Conservation (phyloP, 2,113 vertebrate species). For the Elephantulus edwardii region DNA sequence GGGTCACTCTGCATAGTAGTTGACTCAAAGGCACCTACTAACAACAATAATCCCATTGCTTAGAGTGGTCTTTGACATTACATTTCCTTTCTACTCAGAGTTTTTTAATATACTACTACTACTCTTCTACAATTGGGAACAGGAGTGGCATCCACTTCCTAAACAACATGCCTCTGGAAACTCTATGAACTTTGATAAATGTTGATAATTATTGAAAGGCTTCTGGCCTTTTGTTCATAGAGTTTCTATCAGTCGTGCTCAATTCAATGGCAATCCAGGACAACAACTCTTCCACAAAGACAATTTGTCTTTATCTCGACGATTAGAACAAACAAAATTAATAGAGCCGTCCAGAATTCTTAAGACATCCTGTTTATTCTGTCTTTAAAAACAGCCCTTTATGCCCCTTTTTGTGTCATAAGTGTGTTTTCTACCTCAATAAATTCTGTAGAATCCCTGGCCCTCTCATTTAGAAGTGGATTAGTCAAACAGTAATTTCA, state of each 20-base stretch:
- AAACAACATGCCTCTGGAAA: too few species aligned
- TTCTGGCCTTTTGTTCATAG: too few species aligned
- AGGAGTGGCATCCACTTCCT: too few species aligned
- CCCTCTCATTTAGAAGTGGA: background rate
- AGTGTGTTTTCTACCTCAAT: background rate
- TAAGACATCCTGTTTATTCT: background rate
- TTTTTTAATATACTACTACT: conserved; percentile 5
- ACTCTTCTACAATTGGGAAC: too few species aligned
- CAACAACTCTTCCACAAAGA: background rate
- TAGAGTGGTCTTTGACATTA: background rate
- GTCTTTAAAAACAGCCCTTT: background rate
- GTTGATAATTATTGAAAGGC: too few species aligned
- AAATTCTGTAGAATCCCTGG: background rate
- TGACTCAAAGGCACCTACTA: too few species aligned
- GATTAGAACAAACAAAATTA: background rate
- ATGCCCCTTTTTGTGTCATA: background rate
- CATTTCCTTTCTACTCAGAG: background rate
- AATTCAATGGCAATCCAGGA: too few species aligned
- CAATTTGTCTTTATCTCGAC: background rate
- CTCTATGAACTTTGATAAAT: too few species aligned
- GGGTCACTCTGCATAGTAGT: too few species aligned
- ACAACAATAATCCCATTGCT: background rate
- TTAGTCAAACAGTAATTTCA: background rate
- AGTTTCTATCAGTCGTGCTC: too few species aligned
- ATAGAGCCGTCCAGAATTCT: conserved; percentile 8